Conservation (phyloP, 1,140 invertebrate genomes). For the Drosophila auraria region DNA sequence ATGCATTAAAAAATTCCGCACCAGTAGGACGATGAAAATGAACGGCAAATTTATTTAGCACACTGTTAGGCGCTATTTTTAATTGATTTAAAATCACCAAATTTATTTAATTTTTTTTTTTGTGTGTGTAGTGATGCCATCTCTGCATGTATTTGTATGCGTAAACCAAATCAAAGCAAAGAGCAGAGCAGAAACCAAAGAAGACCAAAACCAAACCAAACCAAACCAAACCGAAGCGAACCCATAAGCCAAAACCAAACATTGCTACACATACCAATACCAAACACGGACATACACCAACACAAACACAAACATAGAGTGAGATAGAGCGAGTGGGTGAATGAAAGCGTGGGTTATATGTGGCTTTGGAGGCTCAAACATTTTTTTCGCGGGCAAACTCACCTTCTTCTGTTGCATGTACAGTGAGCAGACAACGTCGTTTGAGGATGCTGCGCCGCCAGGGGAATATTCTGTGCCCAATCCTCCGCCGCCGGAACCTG, state of each 20-base stretch:
- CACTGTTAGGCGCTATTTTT: no score
- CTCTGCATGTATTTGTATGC: slow-evolving; percentile 29
- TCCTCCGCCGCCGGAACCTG: slow-evolving; percentile 38
- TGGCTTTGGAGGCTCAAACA: slow-evolving; percentile 3
- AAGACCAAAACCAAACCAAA: slow-evolving; percentile 36
- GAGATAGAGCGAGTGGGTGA: slow-evolving; percentile 9
- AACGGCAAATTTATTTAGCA: neutral
- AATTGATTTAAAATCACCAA: no score
- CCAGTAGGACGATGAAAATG: neutral
- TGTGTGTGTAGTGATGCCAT: slow-evolving; percentile 6
- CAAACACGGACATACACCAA: slow-evolving; percentile 20
- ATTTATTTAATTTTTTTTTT: neutral
- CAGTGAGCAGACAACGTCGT: slow-evolving; percentile 82
- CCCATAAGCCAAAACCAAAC: slow-evolving; percentile 63
- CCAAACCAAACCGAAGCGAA: slow-evolving; percentile 25
- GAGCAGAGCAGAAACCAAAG: slow-evolving; percentile 45
- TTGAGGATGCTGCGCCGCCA: slow-evolving; percentile 45
- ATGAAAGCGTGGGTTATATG: neutral
- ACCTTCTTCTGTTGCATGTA: slow-evolving; percentile 85
- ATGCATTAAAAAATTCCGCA: neutral
- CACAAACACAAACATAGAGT: slow-evolving; percentile 29
- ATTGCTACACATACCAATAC: slow-evolving; percentile 68
- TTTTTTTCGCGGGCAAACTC: slow-evolving; percentile 43
- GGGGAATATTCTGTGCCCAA: slow-evolving; percentile 33
- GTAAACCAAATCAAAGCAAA: slow-evolving; percentile 57